phyloP scores from a whole-genome alignment of 2,888 invertebrate species.

The Polyploca ridens region DNA sequence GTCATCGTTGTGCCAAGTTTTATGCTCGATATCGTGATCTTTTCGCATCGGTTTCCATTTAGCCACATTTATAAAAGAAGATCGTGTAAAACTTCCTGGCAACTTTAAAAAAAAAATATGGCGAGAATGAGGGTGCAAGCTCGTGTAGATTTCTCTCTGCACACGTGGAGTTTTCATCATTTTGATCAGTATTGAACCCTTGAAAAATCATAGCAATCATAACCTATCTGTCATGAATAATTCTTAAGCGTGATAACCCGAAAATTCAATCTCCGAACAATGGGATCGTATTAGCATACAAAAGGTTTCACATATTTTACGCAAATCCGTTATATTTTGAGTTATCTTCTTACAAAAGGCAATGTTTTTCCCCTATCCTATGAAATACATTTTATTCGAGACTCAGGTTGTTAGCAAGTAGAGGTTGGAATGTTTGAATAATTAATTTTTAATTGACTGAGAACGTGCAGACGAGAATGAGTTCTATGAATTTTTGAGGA shows the following conservation, averaged over 20 bases:
- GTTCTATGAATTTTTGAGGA: conserved; percentile 14
- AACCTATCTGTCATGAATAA: conserved; percentile 78
- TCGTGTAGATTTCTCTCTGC: neutral
- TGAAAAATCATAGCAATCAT: conserved; percentile 64
- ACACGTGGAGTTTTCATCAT: neutral
- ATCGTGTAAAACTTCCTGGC: no score
- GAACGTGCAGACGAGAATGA: conserved; percentile 18
- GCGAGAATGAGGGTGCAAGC: no score
- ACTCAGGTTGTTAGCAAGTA: conserved; percentile 51
- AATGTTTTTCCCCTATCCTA: conserved; percentile 71
- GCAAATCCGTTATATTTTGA: conserved; percentile 82
- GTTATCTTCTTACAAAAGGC: conserved; percentile 76
- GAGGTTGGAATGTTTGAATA: conserved; percentile 49
- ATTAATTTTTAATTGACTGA: conserved; percentile 46
- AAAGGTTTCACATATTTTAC: conserved; percentile 84
- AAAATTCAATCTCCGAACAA: conserved; percentile 84
- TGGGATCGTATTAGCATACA: conserved; percentile 83
- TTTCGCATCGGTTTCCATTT: neutral
- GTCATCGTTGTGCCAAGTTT: neutral
- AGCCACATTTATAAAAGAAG: no score
- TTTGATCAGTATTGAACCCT: conserved; percentile 31
- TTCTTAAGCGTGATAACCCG: conserved; percentile 79
- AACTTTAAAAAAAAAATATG: no score
- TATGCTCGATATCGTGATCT: neutral
- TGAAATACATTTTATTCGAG: conserved; percentile 69